Evolutionary conservation across 1,140 invertebrate species (phyloP).

Genomic region (Riptortus pedestris): DNA sequence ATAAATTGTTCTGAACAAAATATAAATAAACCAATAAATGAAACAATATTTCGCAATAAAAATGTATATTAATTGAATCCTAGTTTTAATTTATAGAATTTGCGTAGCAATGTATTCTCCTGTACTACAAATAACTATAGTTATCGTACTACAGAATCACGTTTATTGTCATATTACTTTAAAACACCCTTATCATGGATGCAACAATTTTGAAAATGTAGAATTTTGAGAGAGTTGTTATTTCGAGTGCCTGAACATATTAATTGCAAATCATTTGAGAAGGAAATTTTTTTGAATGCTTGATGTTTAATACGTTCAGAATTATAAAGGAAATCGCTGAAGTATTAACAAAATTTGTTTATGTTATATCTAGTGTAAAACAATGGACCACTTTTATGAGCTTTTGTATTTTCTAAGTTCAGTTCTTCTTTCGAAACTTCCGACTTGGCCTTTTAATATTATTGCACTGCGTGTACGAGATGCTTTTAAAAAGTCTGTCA

Average conservation of each 20-base stretch:
- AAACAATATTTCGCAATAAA: too few species aligned
- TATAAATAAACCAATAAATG: too few species aligned
- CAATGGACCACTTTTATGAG: not conserved
- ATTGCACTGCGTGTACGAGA: not conserved
- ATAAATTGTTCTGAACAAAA: too few species aligned
- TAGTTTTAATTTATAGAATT: too few species aligned
- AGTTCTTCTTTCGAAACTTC: not conserved
- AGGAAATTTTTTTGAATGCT: not conserved
- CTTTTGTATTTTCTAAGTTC: not conserved
- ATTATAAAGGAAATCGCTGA: not conserved
- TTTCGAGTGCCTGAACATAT: not conserved
- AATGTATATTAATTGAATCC: too few species aligned
- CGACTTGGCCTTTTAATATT: not conserved
- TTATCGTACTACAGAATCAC: too few species aligned
- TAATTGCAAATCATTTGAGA: not conserved
- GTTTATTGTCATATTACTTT: too few species aligned
- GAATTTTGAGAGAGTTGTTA: not conserved
- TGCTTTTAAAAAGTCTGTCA: too few species aligned
- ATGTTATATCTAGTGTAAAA: not conserved
- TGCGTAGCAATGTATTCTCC: too few species aligned
- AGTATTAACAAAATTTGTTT: not conserved
- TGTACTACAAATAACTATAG: too few species aligned
- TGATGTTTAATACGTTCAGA: constrained; percentile 1
- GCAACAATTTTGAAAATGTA: not conserved
- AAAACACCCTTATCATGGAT: not conserved